phyloP scores from a whole-genome alignment of 2,888 invertebrate genomes.

The Autographa pulchrina region DNA sequence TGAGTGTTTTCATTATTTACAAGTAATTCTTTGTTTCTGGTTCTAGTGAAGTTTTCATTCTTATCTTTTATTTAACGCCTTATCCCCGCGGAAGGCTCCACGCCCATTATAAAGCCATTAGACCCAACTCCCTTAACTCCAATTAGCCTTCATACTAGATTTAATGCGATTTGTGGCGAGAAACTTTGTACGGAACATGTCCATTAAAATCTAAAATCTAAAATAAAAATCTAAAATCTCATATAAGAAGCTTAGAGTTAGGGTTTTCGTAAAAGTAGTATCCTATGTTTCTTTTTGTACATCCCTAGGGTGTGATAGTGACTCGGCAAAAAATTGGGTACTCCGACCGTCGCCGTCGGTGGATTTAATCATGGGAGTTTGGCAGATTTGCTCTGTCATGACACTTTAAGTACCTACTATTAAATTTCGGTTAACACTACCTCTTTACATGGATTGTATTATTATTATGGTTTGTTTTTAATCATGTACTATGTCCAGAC shows the following conservation, averaged over 20 bases:
- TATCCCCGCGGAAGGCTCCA: neutral
- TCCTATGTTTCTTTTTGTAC: neutral
- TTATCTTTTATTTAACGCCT: neutral
- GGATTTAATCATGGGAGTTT: neutral
- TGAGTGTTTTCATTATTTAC: neutral
- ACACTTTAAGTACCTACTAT: too few species aligned
- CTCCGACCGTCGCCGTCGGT: neutral
- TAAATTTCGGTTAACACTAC: too few species aligned
- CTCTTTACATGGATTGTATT: too few species aligned
- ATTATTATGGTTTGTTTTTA: too few species aligned
- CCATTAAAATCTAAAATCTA: neutral
- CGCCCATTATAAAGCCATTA: constrained; percentile 2
- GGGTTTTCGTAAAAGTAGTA: neutral
- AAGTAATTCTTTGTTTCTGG: neutral
- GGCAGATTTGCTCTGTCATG: constrained; percentile 1
- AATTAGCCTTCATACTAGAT: constrained; percentile 36
- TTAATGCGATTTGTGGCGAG: constrained; percentile 42
- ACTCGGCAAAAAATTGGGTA: neutral
- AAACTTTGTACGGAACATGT: constrained; percentile 10
- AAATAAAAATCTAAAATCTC: neutral
- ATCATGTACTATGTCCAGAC: too few species aligned
- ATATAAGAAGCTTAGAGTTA: neutral
- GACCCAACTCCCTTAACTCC: constrained; percentile 24
- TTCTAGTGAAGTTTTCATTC: neutral
- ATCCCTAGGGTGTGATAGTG: neutral